phyloP scores from a whole-genome alignment of 2,113 vertebrate genomes.

The Perca flavescens region DNA sequence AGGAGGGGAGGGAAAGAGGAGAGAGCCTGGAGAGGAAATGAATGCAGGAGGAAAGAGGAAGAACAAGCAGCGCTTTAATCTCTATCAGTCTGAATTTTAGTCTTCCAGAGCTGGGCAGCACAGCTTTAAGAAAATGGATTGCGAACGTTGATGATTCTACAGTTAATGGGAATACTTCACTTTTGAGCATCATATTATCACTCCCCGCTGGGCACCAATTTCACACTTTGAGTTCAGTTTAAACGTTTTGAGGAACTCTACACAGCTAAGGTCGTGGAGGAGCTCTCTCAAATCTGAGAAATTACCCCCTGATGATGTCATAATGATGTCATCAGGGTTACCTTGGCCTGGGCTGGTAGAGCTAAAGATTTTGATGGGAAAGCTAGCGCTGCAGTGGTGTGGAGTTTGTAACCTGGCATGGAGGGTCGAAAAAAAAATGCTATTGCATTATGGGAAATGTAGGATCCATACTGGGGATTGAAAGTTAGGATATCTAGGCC shows the following conservation, averaged over 20 bases:
- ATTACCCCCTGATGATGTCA: neutral
- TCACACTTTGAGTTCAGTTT: neutral
- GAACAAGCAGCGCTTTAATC: conserved; percentile 60
- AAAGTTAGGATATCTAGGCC: neutral
- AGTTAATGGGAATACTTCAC: conserved; percentile 25
- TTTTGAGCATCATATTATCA: conserved; percentile 3
- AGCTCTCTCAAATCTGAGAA: neutral
- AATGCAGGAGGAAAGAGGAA: conserved; percentile 21
- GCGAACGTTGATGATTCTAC: conserved; percentile 37
- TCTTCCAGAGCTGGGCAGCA: conserved; percentile 3
- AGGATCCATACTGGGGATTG: neutral
- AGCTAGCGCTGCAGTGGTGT: neutral
- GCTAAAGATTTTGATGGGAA: neutral
- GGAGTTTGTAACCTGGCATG: neutral
- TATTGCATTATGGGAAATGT: neutral
- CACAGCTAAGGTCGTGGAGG: neutral
- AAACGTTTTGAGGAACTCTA: neutral
- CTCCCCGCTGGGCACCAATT: neutral
- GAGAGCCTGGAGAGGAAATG: conserved; percentile 18
- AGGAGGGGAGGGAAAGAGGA: neutral
- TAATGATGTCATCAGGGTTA: neutral
- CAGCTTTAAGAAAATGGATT: conserved; percentile 28
- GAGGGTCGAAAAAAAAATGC: neutral
- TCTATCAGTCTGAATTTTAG: conserved; percentile 45
- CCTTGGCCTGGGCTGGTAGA: neutral